phyloP scores from a whole-genome alignment of 2,113 vertebrate species.

The Heptranchias perlo region DNA sequence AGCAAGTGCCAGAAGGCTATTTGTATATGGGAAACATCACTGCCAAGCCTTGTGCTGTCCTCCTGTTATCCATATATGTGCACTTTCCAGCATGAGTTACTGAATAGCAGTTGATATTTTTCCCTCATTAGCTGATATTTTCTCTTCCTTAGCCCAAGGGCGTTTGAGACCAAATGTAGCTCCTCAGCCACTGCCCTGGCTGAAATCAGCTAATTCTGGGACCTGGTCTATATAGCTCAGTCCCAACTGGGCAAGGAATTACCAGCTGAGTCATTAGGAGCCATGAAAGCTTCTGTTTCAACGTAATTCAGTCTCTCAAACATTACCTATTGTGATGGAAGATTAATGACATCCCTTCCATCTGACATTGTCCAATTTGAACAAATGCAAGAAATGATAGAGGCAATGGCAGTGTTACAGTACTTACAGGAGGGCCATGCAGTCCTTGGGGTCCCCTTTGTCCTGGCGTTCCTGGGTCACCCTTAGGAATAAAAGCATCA shows the following conservation, averaged over 20 bases:
- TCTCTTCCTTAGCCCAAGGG: background rate
- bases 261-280: background rate
- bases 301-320: background rate
- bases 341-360: background rate
- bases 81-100: too few species aligned
- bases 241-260: background rate
- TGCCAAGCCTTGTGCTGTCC: background rate
- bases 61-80: background rate
- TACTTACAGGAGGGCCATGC: slow-evolving; percentile 59
- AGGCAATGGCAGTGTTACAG: background rate
- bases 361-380: background rate
- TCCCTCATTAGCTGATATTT: background rate
- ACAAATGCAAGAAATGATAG: background rate
- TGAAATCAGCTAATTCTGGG: background rate
- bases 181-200: background rate
- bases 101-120: background rate
- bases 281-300: background rate
- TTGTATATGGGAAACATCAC: background rate
- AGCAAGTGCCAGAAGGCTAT: background rate
- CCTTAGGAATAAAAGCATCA: slow-evolving; percentile 47
- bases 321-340: too few species aligned
- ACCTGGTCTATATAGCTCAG: background rate
- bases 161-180: background rate
- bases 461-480: slow-evolving; percentile 55
- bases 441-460: slow-evolving; percentile 55